These are phyloP conservation scores for Protula sp. DNA, from an alignment of 2,888 invertebrate species.

Conservation along the genomic window DNA sequence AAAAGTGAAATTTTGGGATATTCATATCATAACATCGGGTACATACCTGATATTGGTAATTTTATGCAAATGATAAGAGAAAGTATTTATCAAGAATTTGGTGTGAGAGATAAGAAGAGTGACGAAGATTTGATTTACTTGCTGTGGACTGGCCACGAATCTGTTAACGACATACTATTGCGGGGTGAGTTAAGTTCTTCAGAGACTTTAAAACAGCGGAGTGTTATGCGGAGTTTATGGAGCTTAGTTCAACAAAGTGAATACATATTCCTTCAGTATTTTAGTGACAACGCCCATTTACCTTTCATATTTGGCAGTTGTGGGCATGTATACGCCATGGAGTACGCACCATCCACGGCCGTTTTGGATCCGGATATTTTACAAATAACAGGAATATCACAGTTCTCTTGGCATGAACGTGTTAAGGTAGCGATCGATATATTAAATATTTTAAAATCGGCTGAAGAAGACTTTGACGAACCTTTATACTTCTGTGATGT, in stretches of 20 bases:
- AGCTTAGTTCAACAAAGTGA: constrained; percentile 65
- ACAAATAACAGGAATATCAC: neutral
- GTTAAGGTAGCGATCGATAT: constrained; percentile 55
- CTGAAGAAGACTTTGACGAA: constrained; percentile 61
- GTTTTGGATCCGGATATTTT: constrained; percentile 19
- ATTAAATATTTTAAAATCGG: constrained; percentile 61
- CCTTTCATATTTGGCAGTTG: constrained; percentile 66
- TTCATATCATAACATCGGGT: neutral
- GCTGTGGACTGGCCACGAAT: neutral
- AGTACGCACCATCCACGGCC: constrained; percentile 56
- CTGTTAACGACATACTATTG: neutral
- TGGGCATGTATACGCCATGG: constrained; percentile 65
- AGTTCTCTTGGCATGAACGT: constrained; percentile 18
- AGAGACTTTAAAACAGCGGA: neutral
- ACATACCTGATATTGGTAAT: neutral
- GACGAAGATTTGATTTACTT: neutral
- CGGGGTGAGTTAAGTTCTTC: neutral
- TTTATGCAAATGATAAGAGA: neutral
- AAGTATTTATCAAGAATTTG: neutral
- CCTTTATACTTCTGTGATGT: constrained; percentile 67
- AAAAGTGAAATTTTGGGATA: neutral
- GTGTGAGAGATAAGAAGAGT: neutral
- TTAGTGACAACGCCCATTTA: constrained; percentile 62
- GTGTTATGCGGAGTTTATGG: constrained; percentile 58
- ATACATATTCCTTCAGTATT: constrained; percentile 62